phyloP scores from a whole-genome alignment of 2,113 vertebrate species.

The Todiramphus saurophagus region DNA sequence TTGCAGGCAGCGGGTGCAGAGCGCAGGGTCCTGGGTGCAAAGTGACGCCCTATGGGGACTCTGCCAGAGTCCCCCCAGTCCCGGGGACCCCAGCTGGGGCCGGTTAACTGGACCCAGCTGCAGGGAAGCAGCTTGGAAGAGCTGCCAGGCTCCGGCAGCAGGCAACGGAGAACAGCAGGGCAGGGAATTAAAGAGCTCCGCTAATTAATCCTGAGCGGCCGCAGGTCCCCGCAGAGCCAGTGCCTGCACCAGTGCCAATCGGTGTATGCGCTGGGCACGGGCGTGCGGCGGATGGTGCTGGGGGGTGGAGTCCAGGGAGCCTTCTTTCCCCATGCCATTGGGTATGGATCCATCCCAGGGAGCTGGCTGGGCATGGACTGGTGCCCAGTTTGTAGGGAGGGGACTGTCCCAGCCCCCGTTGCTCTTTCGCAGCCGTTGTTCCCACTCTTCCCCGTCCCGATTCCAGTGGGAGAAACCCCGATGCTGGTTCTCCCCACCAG shows the following conservation, averaged over 20 bases:
- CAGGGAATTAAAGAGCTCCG: constrained; percentile 1
- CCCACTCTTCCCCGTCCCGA: rapidly evolving
- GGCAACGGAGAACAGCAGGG: not conserved
- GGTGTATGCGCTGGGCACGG: rapidly evolving
- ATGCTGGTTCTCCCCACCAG: rapidly evolving
- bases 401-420: not conserved
- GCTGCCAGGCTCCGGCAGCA: not conserved
- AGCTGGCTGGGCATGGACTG: not conserved
- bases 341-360: not conserved
- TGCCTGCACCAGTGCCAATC: rapidly evolving
- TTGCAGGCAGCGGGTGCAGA: not conserved
- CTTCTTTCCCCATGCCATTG: rapidly evolving
- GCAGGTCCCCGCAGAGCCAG: not conserved
- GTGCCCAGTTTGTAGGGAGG: not conserved
- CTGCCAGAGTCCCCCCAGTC: not conserved
- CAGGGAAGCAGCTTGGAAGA: not conserved
- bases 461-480: rapidly evolving
- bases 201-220: not conserved
- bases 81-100: not conserved
- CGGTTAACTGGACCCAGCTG: rapidly evolving
- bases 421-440: rapidly evolving
- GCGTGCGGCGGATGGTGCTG: not conserved
- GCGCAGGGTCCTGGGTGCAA: not conserved
- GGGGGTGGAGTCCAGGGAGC: rapidly evolving
- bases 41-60: not conserved